phyloP scores from a whole-genome alignment of 2,113 vertebrate genomes.

The Zeus faber region DNA sequence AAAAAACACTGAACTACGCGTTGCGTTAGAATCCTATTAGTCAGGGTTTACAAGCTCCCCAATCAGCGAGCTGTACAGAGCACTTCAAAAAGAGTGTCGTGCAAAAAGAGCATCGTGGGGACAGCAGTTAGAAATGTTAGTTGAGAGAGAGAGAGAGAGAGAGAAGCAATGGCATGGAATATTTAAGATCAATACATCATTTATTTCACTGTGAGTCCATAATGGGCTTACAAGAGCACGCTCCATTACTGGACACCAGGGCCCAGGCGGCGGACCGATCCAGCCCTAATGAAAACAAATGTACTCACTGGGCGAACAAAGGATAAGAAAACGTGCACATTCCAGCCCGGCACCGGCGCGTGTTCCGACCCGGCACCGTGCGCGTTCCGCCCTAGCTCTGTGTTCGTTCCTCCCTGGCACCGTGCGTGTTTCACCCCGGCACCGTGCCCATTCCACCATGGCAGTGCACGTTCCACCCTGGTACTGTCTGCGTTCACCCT shows the following conservation, averaged over 20 bases:
- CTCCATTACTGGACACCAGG: constrained; percentile 66
- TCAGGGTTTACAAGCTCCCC: not conserved
- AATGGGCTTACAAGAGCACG: constrained; percentile 53
- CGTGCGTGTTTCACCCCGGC: too few relatives aligned
- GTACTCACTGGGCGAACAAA: too few relatives aligned
- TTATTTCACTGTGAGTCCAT: constrained; percentile 67
- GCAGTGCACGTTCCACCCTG: too few relatives aligned
- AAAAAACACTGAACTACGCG: too few relatives aligned
- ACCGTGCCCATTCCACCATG: too few relatives aligned
- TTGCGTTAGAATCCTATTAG: constrained; percentile 48
- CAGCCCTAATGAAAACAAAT: constrained; percentile 75
- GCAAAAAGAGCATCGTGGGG: constrained; percentile 35
- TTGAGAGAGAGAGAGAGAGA: constrained; percentile 3
- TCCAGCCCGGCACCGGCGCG: too few relatives aligned
- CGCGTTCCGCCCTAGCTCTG: too few relatives aligned
- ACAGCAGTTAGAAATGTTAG: constrained; percentile 43
- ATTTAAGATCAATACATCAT: constrained; percentile 72
- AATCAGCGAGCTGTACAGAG: constrained; percentile 18
- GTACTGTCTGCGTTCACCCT: too few relatives aligned
- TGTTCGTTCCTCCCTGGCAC: too few relatives aligned
- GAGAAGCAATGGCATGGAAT: constrained; percentile 45
- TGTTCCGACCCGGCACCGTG: too few relatives aligned
- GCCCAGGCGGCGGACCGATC: constrained; percentile 67
- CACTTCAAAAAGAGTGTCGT: constrained; percentile 25
- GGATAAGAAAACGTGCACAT: too few relatives aligned